Conservation (phyloP, 2,797 vertebrate genomes). For the Karalla daura region DNA sequence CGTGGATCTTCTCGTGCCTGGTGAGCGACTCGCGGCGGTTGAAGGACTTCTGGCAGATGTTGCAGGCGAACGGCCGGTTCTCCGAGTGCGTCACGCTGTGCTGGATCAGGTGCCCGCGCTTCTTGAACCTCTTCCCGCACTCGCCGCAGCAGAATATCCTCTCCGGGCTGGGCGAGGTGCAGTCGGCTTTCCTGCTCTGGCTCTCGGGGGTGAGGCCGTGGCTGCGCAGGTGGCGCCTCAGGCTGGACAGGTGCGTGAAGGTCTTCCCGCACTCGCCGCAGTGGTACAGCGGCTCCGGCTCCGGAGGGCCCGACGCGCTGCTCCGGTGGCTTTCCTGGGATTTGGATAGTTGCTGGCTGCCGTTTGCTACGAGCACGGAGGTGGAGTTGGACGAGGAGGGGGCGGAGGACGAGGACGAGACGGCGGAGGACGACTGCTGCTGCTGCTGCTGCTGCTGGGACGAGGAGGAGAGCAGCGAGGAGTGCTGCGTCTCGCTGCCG, state of each 20-base stretch:
- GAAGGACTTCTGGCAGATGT: conserved; percentile 91
- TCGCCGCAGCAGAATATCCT: conserved; percentile 90
- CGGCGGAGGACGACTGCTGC: conserved; percentile 80
- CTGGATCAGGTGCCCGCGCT: conserved; percentile 93
- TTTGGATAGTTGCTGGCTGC: conserved; percentile 81
- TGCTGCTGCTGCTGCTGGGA: conserved; percentile 80
- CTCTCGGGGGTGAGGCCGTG: conserved; percentile 86
- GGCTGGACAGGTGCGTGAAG: conserved; percentile 93
- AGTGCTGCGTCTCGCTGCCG: conserved; percentile 76
- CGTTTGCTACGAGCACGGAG: conserved; percentile 83
- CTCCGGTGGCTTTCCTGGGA: conserved; percentile 72
- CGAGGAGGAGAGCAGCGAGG: conserved; percentile 81
- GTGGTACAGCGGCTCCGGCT: conserved; percentile 88
- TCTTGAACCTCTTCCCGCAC: conserved; percentile 93
- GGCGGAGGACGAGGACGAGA: conserved; percentile 83
- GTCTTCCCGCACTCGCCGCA: conserved; percentile 93
- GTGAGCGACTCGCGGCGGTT: conserved; percentile 94
- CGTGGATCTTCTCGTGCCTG: conserved; percentile 93
- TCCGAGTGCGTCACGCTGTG: conserved; percentile 93
- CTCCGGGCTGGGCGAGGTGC: conserved; percentile 84
- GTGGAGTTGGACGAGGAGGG: conserved; percentile 81
- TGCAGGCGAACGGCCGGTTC: conserved; percentile 90
- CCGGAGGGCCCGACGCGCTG: conserved; percentile 72
- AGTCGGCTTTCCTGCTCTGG: conserved; percentile 75
- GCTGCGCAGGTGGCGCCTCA: conserved; percentile 92